Conservation (phyloP, 2,888 invertebrate species). For the Amaurobius ferox region DNA sequence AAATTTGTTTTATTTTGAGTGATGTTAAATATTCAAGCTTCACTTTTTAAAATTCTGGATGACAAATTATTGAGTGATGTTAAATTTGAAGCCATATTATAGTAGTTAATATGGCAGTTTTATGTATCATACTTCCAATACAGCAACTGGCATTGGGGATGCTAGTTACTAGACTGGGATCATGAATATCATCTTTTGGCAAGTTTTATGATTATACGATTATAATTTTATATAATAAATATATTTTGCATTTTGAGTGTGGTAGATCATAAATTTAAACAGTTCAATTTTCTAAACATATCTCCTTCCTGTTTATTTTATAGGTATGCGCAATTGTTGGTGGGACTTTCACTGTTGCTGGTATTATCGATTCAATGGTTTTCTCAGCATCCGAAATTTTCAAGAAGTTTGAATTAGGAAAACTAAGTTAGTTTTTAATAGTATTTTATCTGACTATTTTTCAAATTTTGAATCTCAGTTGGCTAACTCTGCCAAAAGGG, state of each 20-base stretch:
- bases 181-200: too few species aligned
- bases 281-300: background rate
- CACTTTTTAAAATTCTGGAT: too few species aligned
- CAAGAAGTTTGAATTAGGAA: slow-evolving; percentile 81
- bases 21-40: too few species aligned
- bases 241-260: background rate
- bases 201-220: too few species aligned
- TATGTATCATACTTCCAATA: too few species aligned
- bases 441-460: slow-evolving; percentile 7
- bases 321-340: slow-evolving; percentile 82
- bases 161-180: too few species aligned
- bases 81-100: too few species aligned
- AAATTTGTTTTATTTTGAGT: too few species aligned
- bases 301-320: slow-evolving; percentile 55
- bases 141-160: too few species aligned
- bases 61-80: too few species aligned
- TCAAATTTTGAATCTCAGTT: slow-evolving; percentile 8
- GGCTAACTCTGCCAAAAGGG: background rate
- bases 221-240: too few species aligned
- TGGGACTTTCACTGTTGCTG: slow-evolving; percentile 82
- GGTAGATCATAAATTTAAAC: background rate
- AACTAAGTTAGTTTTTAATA: slow-evolving; percentile 78
- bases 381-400: slow-evolving; percentile 81
- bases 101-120: too few species aligned
- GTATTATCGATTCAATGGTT: slow-evolving; percentile 81